Evolutionary conservation across 1,140 invertebrate genomes (phyloP).

Genomic region (Colletes gigas): DNA sequence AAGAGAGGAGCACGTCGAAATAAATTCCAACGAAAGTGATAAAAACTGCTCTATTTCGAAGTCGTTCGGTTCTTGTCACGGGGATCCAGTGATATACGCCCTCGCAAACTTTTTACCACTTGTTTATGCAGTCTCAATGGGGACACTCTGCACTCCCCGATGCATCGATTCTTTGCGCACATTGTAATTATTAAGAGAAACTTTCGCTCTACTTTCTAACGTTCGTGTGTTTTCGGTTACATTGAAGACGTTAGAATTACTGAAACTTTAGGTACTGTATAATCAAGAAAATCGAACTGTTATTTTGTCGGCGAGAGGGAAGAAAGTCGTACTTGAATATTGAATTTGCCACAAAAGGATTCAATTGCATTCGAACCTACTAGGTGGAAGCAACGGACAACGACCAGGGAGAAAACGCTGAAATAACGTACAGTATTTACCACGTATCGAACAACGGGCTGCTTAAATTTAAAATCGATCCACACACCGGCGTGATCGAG

Average conservation of each 20-base stretch:
- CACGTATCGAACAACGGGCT: constrained; percentile 94
- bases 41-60: neutral
- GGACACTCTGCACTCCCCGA: too few species aligned
- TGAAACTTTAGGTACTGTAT: too few species aligned
- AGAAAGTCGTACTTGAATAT: too few species aligned
- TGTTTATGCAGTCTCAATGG: neutral
- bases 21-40: constrained; percentile 6
- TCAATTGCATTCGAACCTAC: neutral
- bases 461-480: constrained; percentile 92
- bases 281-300: too few species aligned
- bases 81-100: neutral
- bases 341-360: too few species aligned
- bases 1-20: neutral
- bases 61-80: neutral
- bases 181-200: too few species aligned
- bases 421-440: constrained; percentile 91
- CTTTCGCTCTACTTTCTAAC: too few species aligned
- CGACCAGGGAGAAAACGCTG: constrained; percentile 91
- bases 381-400: constrained; percentile 91
- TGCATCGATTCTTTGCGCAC: too few species aligned
- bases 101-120: neutral
- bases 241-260: too few species aligned
- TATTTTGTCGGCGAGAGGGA: too few species aligned
- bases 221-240: too few species aligned
- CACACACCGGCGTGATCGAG: constrained; percentile 88